Evolutionary conservation across 2,797 vertebrate species (phyloP), one percentile per base, ranked within the genome.

Genomic region (Alcedo atthis): DNA sequence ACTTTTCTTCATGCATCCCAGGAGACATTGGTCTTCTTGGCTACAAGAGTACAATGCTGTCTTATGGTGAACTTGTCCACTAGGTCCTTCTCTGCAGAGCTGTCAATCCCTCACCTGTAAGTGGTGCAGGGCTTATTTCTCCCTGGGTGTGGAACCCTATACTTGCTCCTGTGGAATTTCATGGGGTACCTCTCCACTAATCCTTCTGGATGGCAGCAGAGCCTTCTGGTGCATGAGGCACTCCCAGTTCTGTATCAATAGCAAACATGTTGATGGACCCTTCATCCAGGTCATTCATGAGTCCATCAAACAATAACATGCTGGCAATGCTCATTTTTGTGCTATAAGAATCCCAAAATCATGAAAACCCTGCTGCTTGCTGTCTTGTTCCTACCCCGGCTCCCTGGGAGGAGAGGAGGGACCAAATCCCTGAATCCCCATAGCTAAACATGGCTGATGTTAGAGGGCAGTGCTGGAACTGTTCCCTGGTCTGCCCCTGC

Each of bases 311-410:
- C 20, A 45, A 45, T 32, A 64, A 48, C 1, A 6, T 8, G 26
- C 12, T 33, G 43, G 16, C 46, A 71, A 71, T 83, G 12, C 26
- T 80, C 14, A 15, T 54, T 75, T 82, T 82, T 33, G 42, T 49
- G 49, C 20, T 70, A 14, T 10, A 14, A 37, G 64, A 59, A 1
- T 2, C 12, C 19, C 28, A 15, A 32, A 6, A 59, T 10, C 63
- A 22, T 13, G 15, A 33, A 81, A 25, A 5, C 19, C 18, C 17
- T 11, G 28, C 28, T 78, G 45, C 33, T 42, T 8, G 0, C 48
- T 21, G 30, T 5, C 19, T 32, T 49, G 25, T 15, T 62, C 32
- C 28, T 8, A 28, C 2, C 10, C 1, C 0, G 0, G 5, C 5
- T 32, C 15, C 6, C 7, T 24, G 26, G 16, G 19, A 20, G 12